Evolutionary conservation across 2,888 invertebrate genomes (phyloP), one percentile per base, ranked within the genome.

Genomic region (Blomia tropicalis): DNA sequence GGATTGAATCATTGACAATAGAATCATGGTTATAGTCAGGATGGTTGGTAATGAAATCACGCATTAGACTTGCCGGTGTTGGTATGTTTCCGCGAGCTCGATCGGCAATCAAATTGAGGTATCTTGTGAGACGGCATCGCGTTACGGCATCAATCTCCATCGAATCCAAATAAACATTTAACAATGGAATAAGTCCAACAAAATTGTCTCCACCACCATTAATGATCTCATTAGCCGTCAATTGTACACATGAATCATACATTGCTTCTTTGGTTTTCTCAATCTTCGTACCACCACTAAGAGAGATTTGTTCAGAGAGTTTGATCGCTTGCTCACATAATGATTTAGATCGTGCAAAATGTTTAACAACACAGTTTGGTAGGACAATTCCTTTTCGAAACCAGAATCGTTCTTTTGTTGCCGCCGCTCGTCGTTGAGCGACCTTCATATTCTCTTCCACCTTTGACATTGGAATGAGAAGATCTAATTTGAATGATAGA

Each of bases 71-170:
- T 44, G 98, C 98, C 69, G 91, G 89, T 60, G 98, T 99, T 71
- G 83, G 78, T 61, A 93, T 81, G 32, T 66, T 68, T 72, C 76
- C 76, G 65, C 74, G 73, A 4, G 79, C 78, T 63, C 78, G 69
- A 64, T 73, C 72, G 64, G 75, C 84, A 72, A 98, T 93, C 66
- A 95, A 81, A 72, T 85, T 87, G 67, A 98, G 80, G 77, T 98
- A 98, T 76, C 93, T 89, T 74, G 88, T 87, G 71, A 98, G 87
- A 7, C 92, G 91, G 77, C 96, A 96, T 74, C 90, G 87, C 43
- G 95, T 96, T 75, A 96, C 96, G 1, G 93, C 91, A 77, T 98
- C 98, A 58, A 95, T 87, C 74, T 98, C 95, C 82, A 95, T 89
- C 65, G 86, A 87, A 68, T 85, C 85, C 70, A 98, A 78, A 76